These are phyloP conservation scores for Pseudonaja textilis DNA, from an alignment of 2,113 vertebrate genomes.

Conservation along the genomic window DNA sequence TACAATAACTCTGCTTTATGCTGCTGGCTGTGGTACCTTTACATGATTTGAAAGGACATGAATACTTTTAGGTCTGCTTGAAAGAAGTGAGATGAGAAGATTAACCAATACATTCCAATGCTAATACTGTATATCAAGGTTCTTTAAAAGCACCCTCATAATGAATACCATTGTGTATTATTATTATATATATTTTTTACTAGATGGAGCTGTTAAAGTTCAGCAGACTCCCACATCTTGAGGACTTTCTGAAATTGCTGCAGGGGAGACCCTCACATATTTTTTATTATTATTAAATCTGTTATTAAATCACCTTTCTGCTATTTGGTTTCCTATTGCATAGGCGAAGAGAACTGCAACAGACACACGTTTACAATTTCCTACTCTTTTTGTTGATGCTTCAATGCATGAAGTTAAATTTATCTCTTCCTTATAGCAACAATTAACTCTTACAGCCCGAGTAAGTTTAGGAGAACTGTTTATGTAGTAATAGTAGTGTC, in stretches of 20 bases:
- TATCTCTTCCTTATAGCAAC: background rate
- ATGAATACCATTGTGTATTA: background rate
- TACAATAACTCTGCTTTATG: background rate
- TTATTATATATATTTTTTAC: background rate
- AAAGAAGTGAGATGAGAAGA: background rate
- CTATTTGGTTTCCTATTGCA: background rate
- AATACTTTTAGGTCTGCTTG: background rate
- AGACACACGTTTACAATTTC: background rate
- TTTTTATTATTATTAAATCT: background rate
- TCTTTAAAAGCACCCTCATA: background rate
- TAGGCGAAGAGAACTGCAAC: background rate
- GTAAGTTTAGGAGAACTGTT: background rate
- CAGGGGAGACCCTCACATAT: background rate
- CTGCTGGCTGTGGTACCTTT: background rate
- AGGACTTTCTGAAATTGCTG: background rate
- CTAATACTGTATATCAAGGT: slow-evolving; percentile 44
- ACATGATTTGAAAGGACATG: background rate
- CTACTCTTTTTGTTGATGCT: background rate
- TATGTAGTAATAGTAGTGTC: background rate
- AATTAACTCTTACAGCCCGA: background rate
- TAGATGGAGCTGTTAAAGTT: slow-evolving; percentile 45
- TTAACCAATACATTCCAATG: background rate
- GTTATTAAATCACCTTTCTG: background rate
- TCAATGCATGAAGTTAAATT: background rate
- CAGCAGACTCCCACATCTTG: slow-evolving; percentile 27